Base-by-base conservation (phyloP, 2,797 vertebrate species). In the Acipenser oxyrinchus region DNA sequence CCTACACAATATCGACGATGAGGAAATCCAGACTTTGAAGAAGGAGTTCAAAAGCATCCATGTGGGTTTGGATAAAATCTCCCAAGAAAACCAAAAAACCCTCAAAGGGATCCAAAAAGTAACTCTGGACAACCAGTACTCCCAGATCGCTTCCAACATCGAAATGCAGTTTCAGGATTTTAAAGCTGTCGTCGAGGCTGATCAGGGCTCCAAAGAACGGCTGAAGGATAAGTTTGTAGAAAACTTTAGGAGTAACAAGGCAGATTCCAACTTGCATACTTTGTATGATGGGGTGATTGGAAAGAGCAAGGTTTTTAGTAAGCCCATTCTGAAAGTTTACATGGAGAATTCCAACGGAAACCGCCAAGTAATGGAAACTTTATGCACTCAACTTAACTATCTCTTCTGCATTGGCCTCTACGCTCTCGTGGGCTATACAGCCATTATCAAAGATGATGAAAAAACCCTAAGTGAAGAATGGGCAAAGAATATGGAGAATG, bases 371-470 rank as follows among this genome's bases (percentile, higher is more conserved):
- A 88, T 91, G 90, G 88, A 89, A 76, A 74, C 69, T 0, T 86
- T 91, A 59, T 90, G 89, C 81, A 89, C 83, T 0, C 87, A 82
- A 59, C 86, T 91, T 76, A 89, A 85, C 59, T 87, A 88, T 75
- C 82, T 91, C 63, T 90, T 91, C 84, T 89, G 88, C 83, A 88
- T 91, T 58, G 90, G 90, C 70, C 87, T 89, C 76, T 90, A 90
- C 57, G 85, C 89, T 15, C 78, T 90, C 49, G 90, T 91, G 86
- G 90, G 87, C 73, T 88, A 87, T 60, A 64, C 84, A 1, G 86
- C 86, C 67, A 9, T 89, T 78, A 82, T 89, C 1, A 86, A 79
- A 0, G 89, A 90, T 9, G 88, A 91, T 13, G 82, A 88, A 69
- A 87, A 88, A 64, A 65, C 80, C 7, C 81, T 89, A 66, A 80